Percentiles rank a stretch among this genome's conserved stretches.
These are phyloP conservation scores for Nymphalis io DNA, from an alignment of 1,140 invertebrate species.

Conservation along the genomic window DNA sequence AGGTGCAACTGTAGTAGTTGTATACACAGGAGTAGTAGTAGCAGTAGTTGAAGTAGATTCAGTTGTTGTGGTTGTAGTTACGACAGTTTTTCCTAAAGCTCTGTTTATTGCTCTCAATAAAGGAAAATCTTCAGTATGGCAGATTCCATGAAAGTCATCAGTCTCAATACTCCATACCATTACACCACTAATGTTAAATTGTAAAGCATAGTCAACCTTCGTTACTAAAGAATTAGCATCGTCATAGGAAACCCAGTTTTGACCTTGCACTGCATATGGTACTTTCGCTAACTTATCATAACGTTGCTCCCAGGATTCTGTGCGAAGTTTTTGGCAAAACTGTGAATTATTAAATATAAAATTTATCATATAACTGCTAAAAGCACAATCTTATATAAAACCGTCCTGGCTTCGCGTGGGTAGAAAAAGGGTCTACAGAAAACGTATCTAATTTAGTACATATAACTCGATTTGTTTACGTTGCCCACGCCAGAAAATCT, in stretches of 20 bases:
- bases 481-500: too few species aligned
- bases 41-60: neutral
- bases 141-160: conserved; percentile 85
- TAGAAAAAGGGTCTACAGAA: too few species aligned
- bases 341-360: conserved; percentile 34
- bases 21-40: neutral
- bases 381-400: too few species aligned
- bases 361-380: too few species aligned
- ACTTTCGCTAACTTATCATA: conserved; percentile 49
- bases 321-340: conserved; percentile 56
- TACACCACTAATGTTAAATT: conserved; percentile 81
- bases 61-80: conserved; percentile 19
- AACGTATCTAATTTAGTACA: too few species aligned
- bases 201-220: conserved; percentile 82
- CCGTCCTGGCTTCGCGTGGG: too few species aligned
- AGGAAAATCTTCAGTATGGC: conserved; percentile 79
- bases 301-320: conserved; percentile 55
- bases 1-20: neutral
- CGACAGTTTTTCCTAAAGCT: conserved; percentile 44
- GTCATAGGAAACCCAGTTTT: conserved; percentile 90
- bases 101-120: conserved; percentile 50
- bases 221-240: conserved; percentile 79
- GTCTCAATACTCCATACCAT: conserved; percentile 90
- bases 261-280: conserved; percentile 82
- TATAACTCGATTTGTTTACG: too few species aligned